Conservation (phyloP, 2,113 vertebrate genomes). For the Orientallactaga bullata region DNA sequence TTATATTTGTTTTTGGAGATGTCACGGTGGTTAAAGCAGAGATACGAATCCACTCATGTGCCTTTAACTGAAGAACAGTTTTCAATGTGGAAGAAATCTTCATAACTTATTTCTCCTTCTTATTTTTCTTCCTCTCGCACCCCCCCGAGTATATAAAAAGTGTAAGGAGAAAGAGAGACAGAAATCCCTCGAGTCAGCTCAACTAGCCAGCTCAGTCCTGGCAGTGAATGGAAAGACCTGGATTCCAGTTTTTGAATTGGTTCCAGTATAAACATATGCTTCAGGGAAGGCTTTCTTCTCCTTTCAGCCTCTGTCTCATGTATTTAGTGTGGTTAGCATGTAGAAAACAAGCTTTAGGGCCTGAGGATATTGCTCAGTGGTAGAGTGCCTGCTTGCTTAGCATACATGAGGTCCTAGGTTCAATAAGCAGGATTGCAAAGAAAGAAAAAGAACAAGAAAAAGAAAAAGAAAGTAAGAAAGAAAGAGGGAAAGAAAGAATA, state of each 20-base stretch:
- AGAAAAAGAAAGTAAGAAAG: background rate
- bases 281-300: background rate
- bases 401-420: background rate
- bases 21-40: background rate
- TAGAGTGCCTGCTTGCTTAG: background rate
- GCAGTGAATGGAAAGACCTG: background rate
- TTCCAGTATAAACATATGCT: background rate
- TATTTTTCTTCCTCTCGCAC: too few species aligned
- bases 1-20: constrained; percentile 32
- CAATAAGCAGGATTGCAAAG: background rate
- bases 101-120: background rate
- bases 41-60: background rate
- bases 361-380: background rate
- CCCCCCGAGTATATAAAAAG: background rate
- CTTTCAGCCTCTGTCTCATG: background rate
- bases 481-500: background rate
- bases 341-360: background rate
- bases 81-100: background rate
- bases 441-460: background rate
- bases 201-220: background rate
- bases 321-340: background rate
- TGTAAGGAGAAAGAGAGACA: background rate
- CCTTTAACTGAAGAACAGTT: background rate
- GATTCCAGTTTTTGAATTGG: background rate
- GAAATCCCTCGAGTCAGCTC: background rate